phyloP scores from a whole-genome alignment of 2,888 invertebrate species.

The Archips xylosteana region DNA sequence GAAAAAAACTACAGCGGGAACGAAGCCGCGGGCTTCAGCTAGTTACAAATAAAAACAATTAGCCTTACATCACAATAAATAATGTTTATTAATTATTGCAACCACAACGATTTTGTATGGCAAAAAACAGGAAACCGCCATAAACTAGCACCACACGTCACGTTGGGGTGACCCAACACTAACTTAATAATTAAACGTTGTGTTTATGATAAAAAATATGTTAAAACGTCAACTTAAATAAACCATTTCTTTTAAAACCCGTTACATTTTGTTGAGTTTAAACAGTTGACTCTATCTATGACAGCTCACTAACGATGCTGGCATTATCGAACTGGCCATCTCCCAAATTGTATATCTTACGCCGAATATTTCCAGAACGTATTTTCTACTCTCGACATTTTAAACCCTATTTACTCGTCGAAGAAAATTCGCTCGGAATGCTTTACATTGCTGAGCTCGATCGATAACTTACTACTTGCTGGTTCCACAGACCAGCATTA shows the following conservation, averaged over 20 bases:
- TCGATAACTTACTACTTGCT: neutral
- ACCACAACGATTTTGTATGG: too few species aligned
- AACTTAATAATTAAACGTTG: too few species aligned
- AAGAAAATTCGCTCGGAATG: neutral
- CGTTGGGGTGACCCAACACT: too few species aligned
- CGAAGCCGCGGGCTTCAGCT: too few species aligned
- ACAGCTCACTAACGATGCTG: constrained; percentile 13
- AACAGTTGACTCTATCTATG: neutral
- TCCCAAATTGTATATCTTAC: constrained; percentile 13
- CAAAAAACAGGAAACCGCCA: too few species aligned
- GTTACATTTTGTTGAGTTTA: neutral
- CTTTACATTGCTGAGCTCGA: neutral
- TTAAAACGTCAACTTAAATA: too few species aligned
- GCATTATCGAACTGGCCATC: constrained; percentile 25
- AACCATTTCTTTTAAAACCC: neutral
- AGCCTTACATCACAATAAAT: too few species aligned
- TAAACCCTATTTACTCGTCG: neutral
- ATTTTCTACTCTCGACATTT: neutral
- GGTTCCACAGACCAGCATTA: neutral
- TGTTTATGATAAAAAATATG: too few species aligned
- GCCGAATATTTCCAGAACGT: neutral
- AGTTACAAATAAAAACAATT: too few species aligned
- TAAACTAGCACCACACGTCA: too few species aligned
- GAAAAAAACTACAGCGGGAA: too few species aligned
- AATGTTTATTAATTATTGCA: too few species aligned